Conservation (phyloP, 2,113 vertebrate genomes). For the Nerophis ophidion region DNA sequence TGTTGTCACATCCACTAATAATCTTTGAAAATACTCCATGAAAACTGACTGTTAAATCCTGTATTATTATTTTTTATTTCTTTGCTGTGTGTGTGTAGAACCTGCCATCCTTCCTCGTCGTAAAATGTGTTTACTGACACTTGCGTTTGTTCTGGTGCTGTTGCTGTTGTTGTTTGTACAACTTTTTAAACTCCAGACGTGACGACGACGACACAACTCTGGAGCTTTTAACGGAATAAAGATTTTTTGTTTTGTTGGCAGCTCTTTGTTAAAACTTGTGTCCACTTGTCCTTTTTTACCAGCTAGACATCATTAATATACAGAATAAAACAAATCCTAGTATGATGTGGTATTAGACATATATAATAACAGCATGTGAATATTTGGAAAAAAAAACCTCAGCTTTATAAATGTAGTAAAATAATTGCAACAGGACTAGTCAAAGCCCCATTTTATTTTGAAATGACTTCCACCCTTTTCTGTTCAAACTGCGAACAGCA, state of each 20-base stretch:
- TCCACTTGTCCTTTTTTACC: conserved; percentile 23
- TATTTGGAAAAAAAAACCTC: too few species aligned
- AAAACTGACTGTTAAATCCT: conserved; percentile 72
- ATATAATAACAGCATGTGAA: too few species aligned
- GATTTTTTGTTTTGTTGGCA: conserved; percentile 54
- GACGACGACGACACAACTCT: conserved; percentile 30
- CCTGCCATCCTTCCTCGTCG: conserved; percentile 63
- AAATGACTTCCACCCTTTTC: conserved; percentile 39
- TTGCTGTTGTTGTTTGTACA: conserved; percentile 59
- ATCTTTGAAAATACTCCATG: conserved; percentile 45
- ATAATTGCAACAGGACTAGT: too few species aligned
- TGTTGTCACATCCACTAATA: neutral
- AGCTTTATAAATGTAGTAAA: too few species aligned
- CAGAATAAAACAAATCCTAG: too few species aligned
- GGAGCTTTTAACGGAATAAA: conserved; percentile 65
- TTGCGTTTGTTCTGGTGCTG: conserved; percentile 56
- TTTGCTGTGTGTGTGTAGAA: conserved; percentile 32
- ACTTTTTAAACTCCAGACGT: conserved; percentile 43
- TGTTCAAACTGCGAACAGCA: conserved; percentile 38
- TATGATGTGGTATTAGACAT: too few species aligned
- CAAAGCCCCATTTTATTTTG: too few species aligned
- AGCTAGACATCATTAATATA: too few species aligned
- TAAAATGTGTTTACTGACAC: conserved; percentile 67
- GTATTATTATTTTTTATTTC: conserved; percentile 22
- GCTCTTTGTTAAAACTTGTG: conserved; percentile 62